Conservation (phyloP, 2,888 invertebrate genomes). For the Drosophila mayaguana region DNA sequence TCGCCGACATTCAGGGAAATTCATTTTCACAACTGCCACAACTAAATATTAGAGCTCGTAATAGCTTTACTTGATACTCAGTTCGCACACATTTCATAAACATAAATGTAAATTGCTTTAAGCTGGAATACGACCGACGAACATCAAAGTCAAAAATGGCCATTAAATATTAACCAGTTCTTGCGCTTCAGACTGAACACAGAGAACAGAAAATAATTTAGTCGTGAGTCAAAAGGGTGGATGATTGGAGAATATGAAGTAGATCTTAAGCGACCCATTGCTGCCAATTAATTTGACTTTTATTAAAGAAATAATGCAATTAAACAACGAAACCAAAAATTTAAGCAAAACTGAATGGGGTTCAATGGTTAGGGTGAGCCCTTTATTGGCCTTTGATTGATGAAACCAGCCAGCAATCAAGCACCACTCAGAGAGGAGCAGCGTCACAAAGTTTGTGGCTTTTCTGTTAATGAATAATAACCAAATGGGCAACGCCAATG, state of each 20-base stretch:
- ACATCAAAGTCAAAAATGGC: conserved; percentile 63
- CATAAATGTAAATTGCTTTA: conserved; percentile 55
- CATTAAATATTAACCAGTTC: conserved; percentile 65
- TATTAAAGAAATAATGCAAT: conserved; percentile 74
- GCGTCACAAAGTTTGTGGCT: conserved; percentile 64
- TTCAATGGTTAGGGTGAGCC: conserved; percentile 55
- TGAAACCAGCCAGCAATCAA: conserved; percentile 59
- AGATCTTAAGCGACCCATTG: conserved; percentile 27
- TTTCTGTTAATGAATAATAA: conserved; percentile 76
- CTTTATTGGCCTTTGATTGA: conserved; percentile 66
- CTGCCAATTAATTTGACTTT: conserved; percentile 70
- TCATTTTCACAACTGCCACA: conserved; percentile 24
- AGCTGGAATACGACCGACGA: conserved; percentile 20
- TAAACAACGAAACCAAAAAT: conserved; percentile 50
- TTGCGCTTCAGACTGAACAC: conserved; percentile 16
- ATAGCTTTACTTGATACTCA: conserved; percentile 54
- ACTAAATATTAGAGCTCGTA: conserved; percentile 30
- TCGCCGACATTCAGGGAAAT: conserved; percentile 35
- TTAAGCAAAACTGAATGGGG: conserved; percentile 41
- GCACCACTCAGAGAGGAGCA: conserved; percentile 38
- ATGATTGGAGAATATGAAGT: conserved; percentile 6
- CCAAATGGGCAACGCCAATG: conserved; percentile 40
- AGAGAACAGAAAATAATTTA: conserved; percentile 19
- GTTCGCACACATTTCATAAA: conserved; percentile 35
- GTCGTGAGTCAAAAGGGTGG: neutral